These are phyloP conservation scores for Onychostruthus taczanowskii DNA, from an alignment of 2,113 vertebrate species.

Conservation along the genomic window DNA sequence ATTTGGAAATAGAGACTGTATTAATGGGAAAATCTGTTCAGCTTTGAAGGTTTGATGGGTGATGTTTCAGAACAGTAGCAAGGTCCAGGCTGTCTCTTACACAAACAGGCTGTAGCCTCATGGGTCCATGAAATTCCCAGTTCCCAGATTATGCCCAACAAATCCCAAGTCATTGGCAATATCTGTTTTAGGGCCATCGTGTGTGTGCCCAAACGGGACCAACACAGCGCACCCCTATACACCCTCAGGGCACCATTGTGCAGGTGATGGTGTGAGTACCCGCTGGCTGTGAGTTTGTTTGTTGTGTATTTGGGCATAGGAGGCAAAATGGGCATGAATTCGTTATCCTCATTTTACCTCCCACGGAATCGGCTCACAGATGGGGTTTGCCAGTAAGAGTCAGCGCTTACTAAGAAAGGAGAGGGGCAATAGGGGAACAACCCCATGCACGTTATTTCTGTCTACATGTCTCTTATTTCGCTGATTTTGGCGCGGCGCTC, in stretches of 20 bases:
- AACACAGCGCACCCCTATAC: accelerated
- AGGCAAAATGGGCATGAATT: background rate
- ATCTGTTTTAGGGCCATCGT: background rate
- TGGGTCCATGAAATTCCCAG: accelerated
- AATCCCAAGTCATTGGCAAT: accelerated
- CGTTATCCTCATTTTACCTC: background rate
- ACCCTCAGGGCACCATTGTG: too few species aligned
- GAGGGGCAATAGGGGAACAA: background rate
- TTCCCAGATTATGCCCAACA: background rate
- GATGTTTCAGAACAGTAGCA: accelerated
- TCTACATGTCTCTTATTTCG: accelerated
- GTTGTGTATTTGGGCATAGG: background rate
- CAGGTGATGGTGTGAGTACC: background rate
- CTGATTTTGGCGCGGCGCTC: too few species aligned
- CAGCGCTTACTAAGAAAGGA: background rate
- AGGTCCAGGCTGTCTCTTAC: background rate
- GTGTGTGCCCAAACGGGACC: accelerated
- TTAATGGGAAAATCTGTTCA: background rate
- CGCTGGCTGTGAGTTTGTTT: background rate
- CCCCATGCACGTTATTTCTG: background rate
- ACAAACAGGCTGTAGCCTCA: background rate
- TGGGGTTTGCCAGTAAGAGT: background rate
- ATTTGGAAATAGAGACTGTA: background rate
- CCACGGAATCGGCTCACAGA: background rate
- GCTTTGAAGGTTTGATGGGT: background rate